Conservation (phyloP, 2,888 invertebrate genomes). For the Spialia ferax region DNA sequence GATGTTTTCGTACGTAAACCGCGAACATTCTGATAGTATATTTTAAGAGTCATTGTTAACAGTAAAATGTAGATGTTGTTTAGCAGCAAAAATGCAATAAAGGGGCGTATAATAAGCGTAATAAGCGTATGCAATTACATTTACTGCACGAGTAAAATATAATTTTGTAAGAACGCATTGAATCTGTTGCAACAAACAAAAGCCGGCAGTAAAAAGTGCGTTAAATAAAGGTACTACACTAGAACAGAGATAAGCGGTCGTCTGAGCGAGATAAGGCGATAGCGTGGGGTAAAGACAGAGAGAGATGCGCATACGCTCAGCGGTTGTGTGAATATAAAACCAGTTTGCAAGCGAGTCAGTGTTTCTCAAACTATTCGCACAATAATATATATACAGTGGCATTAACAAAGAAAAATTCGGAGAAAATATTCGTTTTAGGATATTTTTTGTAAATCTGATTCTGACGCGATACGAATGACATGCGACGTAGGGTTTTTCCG, state of each 20-base stretch:
- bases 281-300: too few species aligned
- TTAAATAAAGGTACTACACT: too few species aligned
- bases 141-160: too few species aligned
- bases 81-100: too few species aligned
- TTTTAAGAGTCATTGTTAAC: constrained; percentile 9
- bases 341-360: neutral
- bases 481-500: constrained; percentile 15
- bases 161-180: too few species aligned
- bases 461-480: neutral
- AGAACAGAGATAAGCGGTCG: too few species aligned
- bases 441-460: neutral
- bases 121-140: too few species aligned
- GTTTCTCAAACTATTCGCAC: neutral
- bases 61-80: neutral
- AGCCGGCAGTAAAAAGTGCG: too few species aligned
- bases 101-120: too few species aligned
- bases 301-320: neutral
- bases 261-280: too few species aligned
- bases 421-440: neutral
- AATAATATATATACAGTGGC: neutral
- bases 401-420: neutral
- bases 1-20: constrained; percentile 17
- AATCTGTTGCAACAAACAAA: too few species aligned
- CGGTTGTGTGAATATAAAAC: neutral
- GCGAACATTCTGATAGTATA: constrained; percentile 21